Percentiles rank a stretch among this genome's conserved stretches.
Conservation (phyloP, 1,140 invertebrate species). For the Hermetia illucens region DNA sequence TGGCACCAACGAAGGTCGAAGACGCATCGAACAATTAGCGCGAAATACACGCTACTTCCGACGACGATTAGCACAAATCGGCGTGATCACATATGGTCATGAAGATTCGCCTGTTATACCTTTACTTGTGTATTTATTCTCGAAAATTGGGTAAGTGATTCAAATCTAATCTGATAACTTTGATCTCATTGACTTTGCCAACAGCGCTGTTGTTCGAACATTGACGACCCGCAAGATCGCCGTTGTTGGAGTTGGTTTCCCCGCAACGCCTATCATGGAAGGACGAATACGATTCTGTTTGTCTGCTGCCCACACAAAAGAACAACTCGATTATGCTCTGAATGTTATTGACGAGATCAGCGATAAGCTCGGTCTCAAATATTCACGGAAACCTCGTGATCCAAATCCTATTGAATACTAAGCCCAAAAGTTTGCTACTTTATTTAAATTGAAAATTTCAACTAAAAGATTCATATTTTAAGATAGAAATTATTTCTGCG, state of each 20-base stretch:
- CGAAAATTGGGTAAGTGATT: conserved; percentile 66
- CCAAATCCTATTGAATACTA: conserved; percentile 43
- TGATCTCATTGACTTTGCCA: conserved; percentile 11
- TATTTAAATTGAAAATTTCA: too few species aligned
- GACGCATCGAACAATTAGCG: conserved; percentile 59
- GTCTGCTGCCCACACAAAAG: conserved; percentile 89
- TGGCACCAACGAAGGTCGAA: conserved; percentile 57
- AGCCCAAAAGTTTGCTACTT: neutral
- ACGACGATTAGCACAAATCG: conserved; percentile 70
- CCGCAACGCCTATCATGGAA: conserved; percentile 91
- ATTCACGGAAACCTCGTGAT: conserved; percentile 48
- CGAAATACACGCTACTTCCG: conserved; percentile 83
- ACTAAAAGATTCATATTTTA: too few species aligned
- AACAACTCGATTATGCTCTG: conserved; percentile 83
- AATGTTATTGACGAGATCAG: conserved; percentile 54
- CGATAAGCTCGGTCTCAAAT: conserved; percentile 53
- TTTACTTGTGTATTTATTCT: conserved; percentile 84
- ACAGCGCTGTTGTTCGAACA: conserved; percentile 69
- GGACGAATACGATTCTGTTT: conserved; percentile 91
- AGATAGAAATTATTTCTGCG: too few species aligned
- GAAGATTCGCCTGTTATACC: conserved; percentile 95
- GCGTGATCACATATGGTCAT: conserved; percentile 93
- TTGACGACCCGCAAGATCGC: conserved; percentile 73
- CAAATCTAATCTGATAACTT: conserved; percentile 2
- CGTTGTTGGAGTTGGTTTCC: conserved; percentile 92